Evolutionary conservation across 1,140 invertebrate genomes (phyloP), one percentile per base, ranked within the genome.

Genomic region (Lithobius niger): DNA sequence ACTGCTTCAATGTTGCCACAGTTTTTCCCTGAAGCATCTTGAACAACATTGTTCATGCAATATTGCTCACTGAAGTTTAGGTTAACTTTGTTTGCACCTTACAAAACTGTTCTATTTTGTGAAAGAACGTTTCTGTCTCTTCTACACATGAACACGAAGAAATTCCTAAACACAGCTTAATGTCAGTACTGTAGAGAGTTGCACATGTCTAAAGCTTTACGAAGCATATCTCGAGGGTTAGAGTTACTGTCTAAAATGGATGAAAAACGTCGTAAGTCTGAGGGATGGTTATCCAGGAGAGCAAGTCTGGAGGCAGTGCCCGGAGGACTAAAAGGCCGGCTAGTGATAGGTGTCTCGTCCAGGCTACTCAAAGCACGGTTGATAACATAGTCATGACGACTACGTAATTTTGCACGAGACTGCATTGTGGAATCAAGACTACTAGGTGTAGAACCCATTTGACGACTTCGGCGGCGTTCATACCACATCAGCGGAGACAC

Each of bases 161-260:
- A n/a, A n/a, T n/a, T n/a, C n/a, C n/a, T n/a, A n/a, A n/a, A n/a
- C n/a, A n/a, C n/a, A n/a, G n/a, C n/a, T n/a, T n/a, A n/a, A n/a
- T n/a, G n/a, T 50, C 19, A 50, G 27, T 50, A 50, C 48, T 50
- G 48, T 19, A 26, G n/a, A 3, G 48, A 50, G 27, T 50, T 50
- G 19, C 48, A 50, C 3, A 50, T 27, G 21, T 50, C 48, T 13
- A 50, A 21, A 25, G 48, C 48, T 50, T 50, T 50, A 3, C 48
- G 21, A 3, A 50, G 13, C 16, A 50, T 26, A 25, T 50, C 48
- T 50, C 48, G 3, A 25, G 48, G 48, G 27, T 26, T 50, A 26
- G 48, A 50, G 27, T 26, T 50, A 19, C 27, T 26, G 3, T 26
- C 13, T 13, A 50, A 13, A 26, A 26, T 26, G 16, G 48, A 50